Base-by-base conservation (phyloP, 2,888 invertebrate species). In the Portevinia maculata region DNA sequence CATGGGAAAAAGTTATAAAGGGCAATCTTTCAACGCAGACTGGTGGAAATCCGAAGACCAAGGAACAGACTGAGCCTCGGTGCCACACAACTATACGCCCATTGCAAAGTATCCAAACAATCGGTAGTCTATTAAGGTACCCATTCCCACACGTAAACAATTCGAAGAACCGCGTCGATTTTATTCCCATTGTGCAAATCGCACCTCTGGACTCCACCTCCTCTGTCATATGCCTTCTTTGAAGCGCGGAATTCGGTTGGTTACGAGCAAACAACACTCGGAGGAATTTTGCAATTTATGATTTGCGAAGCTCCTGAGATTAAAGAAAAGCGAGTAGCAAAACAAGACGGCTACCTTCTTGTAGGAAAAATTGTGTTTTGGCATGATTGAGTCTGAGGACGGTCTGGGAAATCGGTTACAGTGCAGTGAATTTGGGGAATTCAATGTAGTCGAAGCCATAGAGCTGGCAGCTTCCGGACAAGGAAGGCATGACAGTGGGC, bases 221-320 rank as follows among this genome's bases (percentile, higher is more conserved):
- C 13, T 39, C 28, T 13, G 37, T 30, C 28, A 28, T 59, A 44
- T 57, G 71, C 65, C 59, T 59, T 28, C 64, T 50, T 41, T 34
- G n/a, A 57, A 15, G 32, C 52, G 28, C 52, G 71, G 71, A 79
- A 71, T 79, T 73, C 50, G 52, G 79, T 53, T 67, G 30, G 70
- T 62, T 74, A 79, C 74, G 69, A 79, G 55, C 69, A 64, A 74
- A 74, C 73, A 73, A 67, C 79, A 67, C 69, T 64, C 69, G 37
- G 44, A 50, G 74, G 74, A 79, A 79, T 79, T 79, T 69, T 79
- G 74, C 69, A 74, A 74, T 79, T 79, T 69, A 79, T 79, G 79
- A 79, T 79, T 79, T 57, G 44, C 39, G 19, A 69, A 73, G 50
- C 73, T 79, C 60, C 8, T 15, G 74, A 74, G 69, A 62, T 67